Evolutionary conservation across 1,140 invertebrate genomes (phyloP), one percentile per base, ranked within the genome.

Genomic region (Penaeus chinensis): DNA sequence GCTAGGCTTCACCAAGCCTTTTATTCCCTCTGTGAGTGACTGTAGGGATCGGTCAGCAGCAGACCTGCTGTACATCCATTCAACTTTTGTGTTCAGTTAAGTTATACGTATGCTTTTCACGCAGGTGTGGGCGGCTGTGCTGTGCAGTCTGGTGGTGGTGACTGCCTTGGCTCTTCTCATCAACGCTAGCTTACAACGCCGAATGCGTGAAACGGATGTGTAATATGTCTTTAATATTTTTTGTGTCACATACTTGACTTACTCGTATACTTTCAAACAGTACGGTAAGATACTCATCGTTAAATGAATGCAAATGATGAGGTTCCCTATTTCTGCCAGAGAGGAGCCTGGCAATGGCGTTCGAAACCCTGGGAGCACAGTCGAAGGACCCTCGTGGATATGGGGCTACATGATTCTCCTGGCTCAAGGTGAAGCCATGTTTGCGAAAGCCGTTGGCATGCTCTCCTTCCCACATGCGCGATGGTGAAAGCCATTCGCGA

Each of bases 91-190:
- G 37, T 60, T 47, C 11, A 54, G 3, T 5, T 47, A 62, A 71
- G 37, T 27, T 47, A 16, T 54, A 54, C 20, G 20, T 84, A 71
- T 60, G 63, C 13, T 47, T 79, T 18, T 80, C 18, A 60, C 54
- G 11, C 84, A 86, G 84, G 84, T 85, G 63, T 86, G 84, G 84
- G 84, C 18, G 22, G 62, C 32, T 19, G 84, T 86, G 77, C 42
- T 86, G 62, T 37, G 37, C 27, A 60, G 62, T 20, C 42, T 81
- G 32, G 27, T 86, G 47, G 13, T 86, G 76, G 76, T 85, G 47
- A 71, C 77, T 19, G 4, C 27, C 20, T 16, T 37, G 19, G 77
- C 77, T 18, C 37, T 81, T 19, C 19, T 47, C 65, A 62, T 78
- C 5, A 61, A 61, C 42, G 62, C 22, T 16, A 37, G 79, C 24